Evolutionary conservation across 2,113 vertebrate species (phyloP), one percentile per base, ranked within the genome.

Genomic region (Variabilichromis moorii): DNA sequence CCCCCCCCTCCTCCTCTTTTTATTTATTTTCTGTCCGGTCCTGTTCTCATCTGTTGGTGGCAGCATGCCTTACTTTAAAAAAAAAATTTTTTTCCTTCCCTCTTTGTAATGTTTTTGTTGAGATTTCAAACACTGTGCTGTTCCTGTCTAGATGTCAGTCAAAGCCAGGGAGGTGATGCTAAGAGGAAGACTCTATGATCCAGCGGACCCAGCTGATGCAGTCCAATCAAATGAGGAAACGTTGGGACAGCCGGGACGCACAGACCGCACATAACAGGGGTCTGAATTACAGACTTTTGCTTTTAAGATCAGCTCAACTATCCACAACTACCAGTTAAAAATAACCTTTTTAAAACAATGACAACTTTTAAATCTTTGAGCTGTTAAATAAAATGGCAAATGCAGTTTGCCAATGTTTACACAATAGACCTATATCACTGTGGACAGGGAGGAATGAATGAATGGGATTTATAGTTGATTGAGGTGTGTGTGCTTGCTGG

Each of bases 181-280:
- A 96, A 96, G 86, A 95, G 96, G 95, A 97, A 97, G 92, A 90
- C 90, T 3, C 92, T 96, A 93, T 97, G 95, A 97, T 94, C 63
- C 59, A 26, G 54, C 85, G 11, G 68, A 1, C 73, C 45, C 71
- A 28, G 90, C 7, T 3, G 53, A 33, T 5, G 53, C 47, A 54
- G 37, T 61, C 12, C 7, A 11, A 63, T n/a, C 40, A 54, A 12
- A 54, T 3, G 42, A 83, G 33, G 17, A 63, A 14, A 35, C 28
- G 8, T 19, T 16, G 13, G 66, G 84, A 86, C 78, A 55, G 51
- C 79, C 71, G 53, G 51, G 91, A 86, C 3, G 8, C 40, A 82
- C 59, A 8, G 80, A 76, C 55, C 66, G 45, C 61, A 16, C n/a
- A 14, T 59, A 35, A 24, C 17, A 83, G 59, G 51, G 81, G 78